Base-by-base conservation (phyloP, 2,113 vertebrate genomes). In the Sinocyclocheilus rhinocerous region DNA sequence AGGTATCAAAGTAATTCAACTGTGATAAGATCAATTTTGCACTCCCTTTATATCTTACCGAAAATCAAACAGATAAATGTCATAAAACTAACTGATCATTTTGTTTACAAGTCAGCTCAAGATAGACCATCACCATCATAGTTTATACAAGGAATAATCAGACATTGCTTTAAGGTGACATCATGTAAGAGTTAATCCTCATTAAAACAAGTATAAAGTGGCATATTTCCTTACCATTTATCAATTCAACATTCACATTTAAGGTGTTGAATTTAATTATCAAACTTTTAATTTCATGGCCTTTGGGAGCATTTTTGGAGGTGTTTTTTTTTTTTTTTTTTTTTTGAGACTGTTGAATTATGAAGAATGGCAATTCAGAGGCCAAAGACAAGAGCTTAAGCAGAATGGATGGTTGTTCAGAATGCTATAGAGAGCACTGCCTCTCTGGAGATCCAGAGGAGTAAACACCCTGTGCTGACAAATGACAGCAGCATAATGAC, bases 1-100 rank as follows among this genome's bases (percentile, higher is more conserved):
- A 96, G 96, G 96, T 95, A 95, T 95, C 94, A 88, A 93, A 94
- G 92, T 48, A 91, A 94, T 91, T 88, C 81, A 85, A 77, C 70
- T 15, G 88, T 87, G 16, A 85, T 55, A 81, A 63, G 33, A 70
- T 48, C 82, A 89, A 90, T 89, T 48, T 83, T 22, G n/a, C 8
- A 55, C 15, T 20, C 55, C 72, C 72, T 77, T 61, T 77, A 42
- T 22, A 52, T 73, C 20, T 61, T 70, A 59, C 36, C 15, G 1
- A 20, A 70, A 36, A 10, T 70, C 18, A 55, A 50, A 70, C 15
- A 22, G 24, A 82, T 42, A 76, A 63, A 80, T 24, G 22, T 13
- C 22, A 63, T 9, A 83, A 70, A 70, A 52, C 45, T 0, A 63
- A 50, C 7, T 69, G 16, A 50, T 67, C 12, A 4, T 20, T 81